A percentile compares a stretch with the other conserved stretches of the same genome.
These are phyloP conservation scores for Hormaphis cornu DNA, from an alignment of 1,140 invertebrate genomes.

Conservation along the genomic window DNA sequence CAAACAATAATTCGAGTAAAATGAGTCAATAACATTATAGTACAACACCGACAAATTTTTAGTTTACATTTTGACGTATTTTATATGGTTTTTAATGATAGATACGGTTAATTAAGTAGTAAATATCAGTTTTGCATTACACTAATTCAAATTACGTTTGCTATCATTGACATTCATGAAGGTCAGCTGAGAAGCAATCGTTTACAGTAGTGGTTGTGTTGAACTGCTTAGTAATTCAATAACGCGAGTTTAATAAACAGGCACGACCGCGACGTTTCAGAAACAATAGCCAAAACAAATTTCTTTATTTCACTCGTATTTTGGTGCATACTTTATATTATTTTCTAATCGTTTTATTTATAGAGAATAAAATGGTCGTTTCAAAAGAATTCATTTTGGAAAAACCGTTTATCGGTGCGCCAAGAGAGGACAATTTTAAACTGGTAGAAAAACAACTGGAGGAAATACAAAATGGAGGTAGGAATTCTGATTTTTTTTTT, in stretches of 20 bases:
- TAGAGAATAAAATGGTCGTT: constrained; percentile 43
- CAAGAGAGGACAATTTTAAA: constrained; percentile 53
- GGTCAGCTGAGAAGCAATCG: not conserved
- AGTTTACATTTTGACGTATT: too few species aligned
- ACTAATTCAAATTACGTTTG: not conserved
- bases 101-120: not conserved
- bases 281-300: not conserved
- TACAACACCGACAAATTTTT: too few species aligned
- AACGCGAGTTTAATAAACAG: not conserved
- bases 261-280: not conserved
- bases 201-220: not conserved
- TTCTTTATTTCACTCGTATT: too few species aligned
- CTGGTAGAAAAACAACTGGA: constrained; percentile 56
- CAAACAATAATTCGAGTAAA: too few species aligned
- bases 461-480: constrained; percentile 54
- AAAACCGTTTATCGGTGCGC: constrained; percentile 54
- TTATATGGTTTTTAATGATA: too few species aligned
- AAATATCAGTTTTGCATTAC: not conserved
- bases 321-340: too few species aligned
- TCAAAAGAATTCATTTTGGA: constrained; percentile 52
- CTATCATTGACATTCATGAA: constrained; percentile 25
- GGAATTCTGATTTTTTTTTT: constrained; percentile 22
- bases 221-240: not conserved
- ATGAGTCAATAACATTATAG: too few species aligned
- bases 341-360: too few species aligned